Evolutionary conservation across 2,888 invertebrate species (phyloP), one percentile per base, ranked within the genome.

Genomic region (Drosophila picticornis): DNA sequence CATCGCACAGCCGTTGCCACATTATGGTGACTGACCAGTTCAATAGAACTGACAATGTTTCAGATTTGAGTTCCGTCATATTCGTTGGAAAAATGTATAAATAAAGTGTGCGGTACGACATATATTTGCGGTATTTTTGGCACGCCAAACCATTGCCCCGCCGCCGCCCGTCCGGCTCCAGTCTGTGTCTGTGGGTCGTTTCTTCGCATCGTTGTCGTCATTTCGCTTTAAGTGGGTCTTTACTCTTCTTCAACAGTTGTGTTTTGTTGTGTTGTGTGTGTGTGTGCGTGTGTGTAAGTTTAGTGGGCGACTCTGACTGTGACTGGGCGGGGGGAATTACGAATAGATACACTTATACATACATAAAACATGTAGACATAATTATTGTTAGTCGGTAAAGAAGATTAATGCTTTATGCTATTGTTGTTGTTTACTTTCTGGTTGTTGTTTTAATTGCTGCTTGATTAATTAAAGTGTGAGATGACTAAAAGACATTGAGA

Each of bases 401-500:
- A 68, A 77, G 58, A 65, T 68, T 48, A 79, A 65, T 64, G 58
- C 58, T 57, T 64, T 27, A 61, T 55, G 77, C 29, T 59, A 16
- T 43, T 51, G 61, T 71, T 56, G 59, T 43, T 71, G 60, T 55
- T 46, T 27, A 25, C 22, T 27, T 55, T 62, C 32, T 51, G 59
- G 68, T 57, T 67, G 62, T 58, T 80, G 55, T 56, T 74, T 56
- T 65, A 25, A 56, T 61, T 72, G 77, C 48, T 64, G 66, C 46
- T 81, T 79, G 57, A 79, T 81, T 79, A 81, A 79, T 81, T 81
- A 77, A 81, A 77, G 72, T 81, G 79, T 79, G 79, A 69, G 72
- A 69, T 60, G 72, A 79, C 69, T 76, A 66, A 61, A 57, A 72
- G n/a, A 74, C 60, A 71, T 62, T 60, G 50, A 78, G 53, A 65